Evolutionary conservation across 1,140 invertebrate species (phyloP), one percentile per base, ranked within the genome.

Genomic region (Vanessa atalanta): DNA sequence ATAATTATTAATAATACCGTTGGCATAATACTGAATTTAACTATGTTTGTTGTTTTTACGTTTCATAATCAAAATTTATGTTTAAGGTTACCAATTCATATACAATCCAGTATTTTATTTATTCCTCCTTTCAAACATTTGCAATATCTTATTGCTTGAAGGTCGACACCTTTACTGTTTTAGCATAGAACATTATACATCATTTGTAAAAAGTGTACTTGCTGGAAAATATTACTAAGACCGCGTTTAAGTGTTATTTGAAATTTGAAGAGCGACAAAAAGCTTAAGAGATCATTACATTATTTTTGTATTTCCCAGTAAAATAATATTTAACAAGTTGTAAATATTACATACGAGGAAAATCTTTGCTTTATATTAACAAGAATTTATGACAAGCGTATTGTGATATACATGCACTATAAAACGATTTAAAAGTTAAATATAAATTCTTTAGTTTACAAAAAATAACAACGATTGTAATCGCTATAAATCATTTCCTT

Each of bases 401-500:
- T 0, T 23, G 12, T 23, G 12, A 57, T 57, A 26, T 26, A 57
- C 20, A 57, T 57, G 14, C n/a, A 15, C 37, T 43, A 43, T 43
- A 43, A 43, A 5, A 31, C 26, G 3, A 31, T 31, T 31, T 31
- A 31, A 31, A 31, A 31, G 26, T 31, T 6, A 2, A 43, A 14
- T 51, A 12, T 50, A n/a, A 51, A 51, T 15, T 51, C 48, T 51
- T 51, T 51, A 51, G 13, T 51, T 51, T 13, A 51, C n/a, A 11
- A 61, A 15, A 61, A 37, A 26, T 2, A 8, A 37, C 13, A 31
- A 13, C 14, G 11, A 60, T 69, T 23, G n/a, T 47, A 14, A 20
- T 26, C 51, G 13, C 31, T 57, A 69, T 69, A 57, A 68, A 55
- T 68, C 31, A 43, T 7, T 20, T 47, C 51, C 57, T 60, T 47